These are phyloP conservation scores for Micromys minutus DNA, from an alignment of 2,113 vertebrate genomes.

Conservation along the genomic window DNA sequence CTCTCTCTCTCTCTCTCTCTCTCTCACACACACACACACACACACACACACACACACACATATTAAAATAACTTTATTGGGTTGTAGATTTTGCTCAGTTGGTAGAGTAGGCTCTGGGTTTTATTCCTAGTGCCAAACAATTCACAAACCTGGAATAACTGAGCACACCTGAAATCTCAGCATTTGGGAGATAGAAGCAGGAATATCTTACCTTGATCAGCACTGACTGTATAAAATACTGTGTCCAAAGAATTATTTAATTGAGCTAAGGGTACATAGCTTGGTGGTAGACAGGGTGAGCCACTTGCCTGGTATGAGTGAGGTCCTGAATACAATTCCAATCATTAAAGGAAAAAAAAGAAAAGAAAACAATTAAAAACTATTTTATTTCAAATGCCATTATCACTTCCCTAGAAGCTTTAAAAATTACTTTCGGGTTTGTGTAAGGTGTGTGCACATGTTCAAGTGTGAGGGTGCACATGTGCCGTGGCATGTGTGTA, in stretches of 20 bases:
- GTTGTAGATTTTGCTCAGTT: neutral
- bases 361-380: neutral
- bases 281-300: neutral
- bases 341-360: neutral
- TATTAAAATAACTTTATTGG: neutral
- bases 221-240: neutral
- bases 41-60: neutral
- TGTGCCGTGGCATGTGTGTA: neutral
- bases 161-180: neutral
- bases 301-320: neutral
- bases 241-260: neutral
- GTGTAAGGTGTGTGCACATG: neutral
- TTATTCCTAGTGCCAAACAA: neutral
- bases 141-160: neutral
- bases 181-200: neutral
- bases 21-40: neutral
- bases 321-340: neutral
- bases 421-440: neutral
- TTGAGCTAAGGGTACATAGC: neutral
- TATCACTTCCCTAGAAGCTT: neutral
- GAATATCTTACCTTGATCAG: neutral
- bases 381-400: neutral
- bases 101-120: neutral
- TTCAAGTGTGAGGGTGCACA: neutral
- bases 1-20: neutral